Conservation (phyloP, 2,888 invertebrate species). For the Spilosoma lubricipeda region DNA sequence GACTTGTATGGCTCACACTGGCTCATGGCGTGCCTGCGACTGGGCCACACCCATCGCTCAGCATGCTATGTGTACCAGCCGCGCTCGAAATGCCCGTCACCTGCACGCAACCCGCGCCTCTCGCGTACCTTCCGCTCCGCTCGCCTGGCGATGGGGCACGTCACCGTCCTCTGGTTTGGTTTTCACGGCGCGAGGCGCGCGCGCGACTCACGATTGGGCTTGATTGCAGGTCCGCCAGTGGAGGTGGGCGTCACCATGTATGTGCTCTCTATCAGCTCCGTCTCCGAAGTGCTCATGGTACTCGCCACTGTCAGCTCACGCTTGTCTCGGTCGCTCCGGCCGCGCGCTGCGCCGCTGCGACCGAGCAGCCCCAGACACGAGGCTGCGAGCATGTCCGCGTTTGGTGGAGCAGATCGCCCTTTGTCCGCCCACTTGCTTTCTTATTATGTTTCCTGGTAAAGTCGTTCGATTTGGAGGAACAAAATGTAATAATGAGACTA, state of each 20-base stretch:
- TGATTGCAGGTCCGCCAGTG: constrained; percentile 97
- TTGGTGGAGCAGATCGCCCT: constrained; percentile 54
- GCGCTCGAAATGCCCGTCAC: constrained; percentile 44
- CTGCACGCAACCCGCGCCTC: constrained; percentile 65
- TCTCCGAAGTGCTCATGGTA: constrained; percentile 99
- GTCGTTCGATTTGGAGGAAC: constrained; percentile 41
- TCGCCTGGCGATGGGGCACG: constrained; percentile 69
- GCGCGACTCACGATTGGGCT: constrained; percentile 80
- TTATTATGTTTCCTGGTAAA: constrained; percentile 75
- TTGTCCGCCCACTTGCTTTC: constrained; percentile 83
- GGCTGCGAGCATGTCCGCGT: constrained; percentile 80
- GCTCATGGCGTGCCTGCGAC: constrained; percentile 21
- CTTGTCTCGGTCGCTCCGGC: constrained; percentile 75
- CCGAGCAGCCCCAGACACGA: constrained; percentile 85
- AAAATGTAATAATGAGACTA: constrained; percentile 62
- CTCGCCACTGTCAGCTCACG: constrained; percentile 82
- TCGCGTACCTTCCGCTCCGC: constrained; percentile 59
- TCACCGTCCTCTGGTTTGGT: constrained; percentile 56
- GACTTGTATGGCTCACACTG: constrained; percentile 29
- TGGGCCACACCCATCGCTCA: constrained; percentile 32
- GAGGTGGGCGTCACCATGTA: constrained; percentile 99
- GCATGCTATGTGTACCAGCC: constrained; percentile 39
- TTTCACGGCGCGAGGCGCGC: constrained; percentile 69
- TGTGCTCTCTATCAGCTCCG: constrained; percentile 99
- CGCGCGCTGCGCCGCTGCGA: constrained; percentile 70